Percentiles rank a stretch among this genome's conserved stretches.
Conservation (phyloP, 2,797 vertebrate species). For the Rhodeus uyekii region DNA sequence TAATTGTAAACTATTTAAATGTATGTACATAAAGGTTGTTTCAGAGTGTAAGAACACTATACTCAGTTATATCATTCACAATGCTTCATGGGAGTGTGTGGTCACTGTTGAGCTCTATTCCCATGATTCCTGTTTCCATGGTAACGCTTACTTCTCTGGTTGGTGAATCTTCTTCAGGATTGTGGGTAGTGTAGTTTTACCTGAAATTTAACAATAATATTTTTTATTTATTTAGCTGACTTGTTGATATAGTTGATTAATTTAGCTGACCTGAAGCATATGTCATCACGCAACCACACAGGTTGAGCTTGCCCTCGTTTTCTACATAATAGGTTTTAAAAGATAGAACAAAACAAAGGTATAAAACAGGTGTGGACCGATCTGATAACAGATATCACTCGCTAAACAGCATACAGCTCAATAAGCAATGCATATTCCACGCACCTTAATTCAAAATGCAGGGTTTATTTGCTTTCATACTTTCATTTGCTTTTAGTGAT, state of each 20-base stretch:
- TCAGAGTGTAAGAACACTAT: neutral
- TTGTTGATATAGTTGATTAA: neutral
- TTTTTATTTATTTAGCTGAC: neutral
- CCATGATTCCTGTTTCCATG: constrained; percentile 30
- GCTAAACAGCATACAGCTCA: neutral
- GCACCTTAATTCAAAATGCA: neutral
- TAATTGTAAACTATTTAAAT: neutral
- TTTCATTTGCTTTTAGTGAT: neutral
- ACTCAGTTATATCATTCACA: neutral
- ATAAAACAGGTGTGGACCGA: neutral
- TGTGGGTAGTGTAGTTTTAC: constrained; percentile 1
- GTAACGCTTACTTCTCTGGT: constrained; percentile 11
- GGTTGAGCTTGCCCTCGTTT: neutral
- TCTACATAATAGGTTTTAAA: neutral
- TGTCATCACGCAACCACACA: neutral
- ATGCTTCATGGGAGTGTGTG: constrained; percentile 1
- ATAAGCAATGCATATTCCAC: neutral
- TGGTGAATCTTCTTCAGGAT: constrained; percentile 1
- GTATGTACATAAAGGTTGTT: neutral
- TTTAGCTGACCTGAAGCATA: neutral
- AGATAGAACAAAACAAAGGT: neutral
- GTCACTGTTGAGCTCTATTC: constrained; percentile 5
- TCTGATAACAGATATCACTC: neutral
- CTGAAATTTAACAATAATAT: neutral
- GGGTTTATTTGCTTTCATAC: neutral